Evolutionary conservation across 2,888 invertebrate genomes (phyloP), one percentile per base, ranked within the genome.

Genomic region (Pachliopta kotzebuea): DNA sequence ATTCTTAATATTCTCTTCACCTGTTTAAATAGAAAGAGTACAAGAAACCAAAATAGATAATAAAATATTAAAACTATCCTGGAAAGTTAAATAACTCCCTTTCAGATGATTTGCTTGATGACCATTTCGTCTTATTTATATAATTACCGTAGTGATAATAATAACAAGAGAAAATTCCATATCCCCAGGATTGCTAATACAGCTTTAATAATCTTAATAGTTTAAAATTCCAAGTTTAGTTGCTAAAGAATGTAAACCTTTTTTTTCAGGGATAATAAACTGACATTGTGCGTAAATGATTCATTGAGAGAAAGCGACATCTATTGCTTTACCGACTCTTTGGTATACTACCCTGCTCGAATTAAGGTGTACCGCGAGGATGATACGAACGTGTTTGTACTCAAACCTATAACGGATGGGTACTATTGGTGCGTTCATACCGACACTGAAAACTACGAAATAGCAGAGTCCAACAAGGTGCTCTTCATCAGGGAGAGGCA

Each of bases 341-440:
- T 74, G 4, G 73, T 69, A 14, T 84, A 80, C 67, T 78, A 76
- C 31, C 88, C 89, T 0, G 76, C 72, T 0, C 68, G 68, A 60
- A 81, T 88, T 1, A 77, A 77, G 64, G 72, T 79, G 24, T 72
- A 71, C 50, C 71, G 74, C 17, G 72, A 77, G 11, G 72, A 74
- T 3, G 71, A 73, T 4, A 68, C 72, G n/a, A 72, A 78, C 56
- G 69, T 70, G 4, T 81, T 79, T 52, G 66, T 79, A 4, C 71
- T 90, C 0, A 80, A 75, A 59, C 80, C 85, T 0, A 74, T 74
- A 18, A 70, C 70, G 1, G 82, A 90, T 59, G 92, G 92, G 9
- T 86, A 87, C 70, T 92, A 92, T 66, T 92, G 91, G 92, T 92
- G 92, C 69, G 72, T 81, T 14, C 78, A 84, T 53, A 74, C 65